Evolutionary conservation across 2,888 invertebrate species (phyloP).

Genomic region (Andrena haemorrhoa): DNA sequence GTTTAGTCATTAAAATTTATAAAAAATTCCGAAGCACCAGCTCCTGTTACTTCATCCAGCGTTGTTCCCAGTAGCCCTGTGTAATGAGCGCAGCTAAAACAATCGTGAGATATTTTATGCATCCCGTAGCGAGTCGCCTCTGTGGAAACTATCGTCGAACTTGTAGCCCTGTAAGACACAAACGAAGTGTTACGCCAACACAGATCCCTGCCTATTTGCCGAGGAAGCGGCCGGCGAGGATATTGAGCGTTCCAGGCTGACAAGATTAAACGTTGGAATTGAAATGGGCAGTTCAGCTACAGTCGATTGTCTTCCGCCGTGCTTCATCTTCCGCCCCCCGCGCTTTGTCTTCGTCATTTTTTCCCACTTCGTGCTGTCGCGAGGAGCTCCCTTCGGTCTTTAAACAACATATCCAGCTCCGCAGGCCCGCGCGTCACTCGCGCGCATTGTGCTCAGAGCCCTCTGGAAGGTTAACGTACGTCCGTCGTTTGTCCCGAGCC

Average conservation of each 20-base stretch:
- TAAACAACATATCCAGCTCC: constrained; percentile 7
- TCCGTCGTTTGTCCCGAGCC: too few relatives aligned
- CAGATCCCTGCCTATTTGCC: constrained; percentile 26
- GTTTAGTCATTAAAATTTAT: too few relatives aligned
- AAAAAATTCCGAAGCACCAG: too few relatives aligned
- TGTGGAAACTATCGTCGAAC: too few relatives aligned
- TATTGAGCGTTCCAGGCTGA: constrained; percentile 29
- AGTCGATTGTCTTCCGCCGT: constrained; percentile 14
- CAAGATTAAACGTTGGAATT: constrained; percentile 48
- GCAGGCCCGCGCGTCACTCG: neutral
- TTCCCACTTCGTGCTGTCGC: neutral
- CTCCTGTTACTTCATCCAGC: too few relatives aligned
- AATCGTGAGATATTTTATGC: too few relatives aligned
- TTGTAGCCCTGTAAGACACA: neutral
- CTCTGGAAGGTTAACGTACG: too few relatives aligned
- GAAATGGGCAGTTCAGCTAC: constrained; percentile 19
- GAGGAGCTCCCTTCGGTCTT: neutral
- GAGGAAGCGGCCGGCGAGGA: constrained; percentile 17
- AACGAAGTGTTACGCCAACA: constrained; percentile 20
- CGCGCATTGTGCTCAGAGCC: too few relatives aligned
- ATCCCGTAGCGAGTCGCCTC: too few relatives aligned
- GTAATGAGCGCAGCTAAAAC: too few relatives aligned
- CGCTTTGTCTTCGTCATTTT: neutral
- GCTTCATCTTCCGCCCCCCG: too few relatives aligned
- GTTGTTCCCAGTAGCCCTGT: too few relatives aligned